phyloP scores from a whole-genome alignment of 2,888 invertebrate genomes.

The Disparrhopalites patrizii region DNA sequence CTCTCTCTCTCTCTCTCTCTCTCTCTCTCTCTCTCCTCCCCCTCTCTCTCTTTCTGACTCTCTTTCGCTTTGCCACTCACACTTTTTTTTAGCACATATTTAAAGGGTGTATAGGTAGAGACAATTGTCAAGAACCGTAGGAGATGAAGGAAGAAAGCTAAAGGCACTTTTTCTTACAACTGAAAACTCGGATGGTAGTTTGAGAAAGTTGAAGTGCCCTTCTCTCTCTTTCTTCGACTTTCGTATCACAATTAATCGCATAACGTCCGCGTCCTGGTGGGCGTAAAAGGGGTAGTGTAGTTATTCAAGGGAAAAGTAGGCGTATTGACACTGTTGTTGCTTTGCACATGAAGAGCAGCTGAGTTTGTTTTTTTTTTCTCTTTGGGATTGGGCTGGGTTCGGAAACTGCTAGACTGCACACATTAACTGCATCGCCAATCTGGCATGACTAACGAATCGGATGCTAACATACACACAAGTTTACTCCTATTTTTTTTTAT shows the following conservation, averaged over 20 bases:
- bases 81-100: too few relatives aligned
- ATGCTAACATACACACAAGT: slow-evolving; percentile 24
- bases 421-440: slow-evolving; percentile 32
- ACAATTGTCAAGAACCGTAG: background rate
- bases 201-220: background rate
- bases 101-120: background rate
- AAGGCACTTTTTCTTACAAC: too few relatives aligned
- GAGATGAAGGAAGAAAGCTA: background rate
- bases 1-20: slow-evolving; percentile 6
- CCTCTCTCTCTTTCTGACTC: background rate
- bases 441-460: slow-evolving; percentile 32
- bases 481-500: too few relatives aligned
- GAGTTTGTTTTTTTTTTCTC: slow-evolving; percentile 24
- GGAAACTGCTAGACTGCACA: slow-evolving; percentile 26
- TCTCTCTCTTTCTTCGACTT: background rate
- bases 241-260: background rate
- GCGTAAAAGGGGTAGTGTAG: too few relatives aligned
- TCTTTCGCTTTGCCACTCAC: background rate
- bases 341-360: slow-evolving; percentile 36
- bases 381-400: slow-evolving; percentile 21
- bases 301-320: too few relatives aligned
- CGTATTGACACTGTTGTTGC: too few relatives aligned
- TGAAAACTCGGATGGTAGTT: background rate
- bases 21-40: background rate
- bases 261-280: too few relatives aligned